phyloP scores from a whole-genome alignment of 2,797 vertebrate species.

The Sebastes baramenuke region DNA sequence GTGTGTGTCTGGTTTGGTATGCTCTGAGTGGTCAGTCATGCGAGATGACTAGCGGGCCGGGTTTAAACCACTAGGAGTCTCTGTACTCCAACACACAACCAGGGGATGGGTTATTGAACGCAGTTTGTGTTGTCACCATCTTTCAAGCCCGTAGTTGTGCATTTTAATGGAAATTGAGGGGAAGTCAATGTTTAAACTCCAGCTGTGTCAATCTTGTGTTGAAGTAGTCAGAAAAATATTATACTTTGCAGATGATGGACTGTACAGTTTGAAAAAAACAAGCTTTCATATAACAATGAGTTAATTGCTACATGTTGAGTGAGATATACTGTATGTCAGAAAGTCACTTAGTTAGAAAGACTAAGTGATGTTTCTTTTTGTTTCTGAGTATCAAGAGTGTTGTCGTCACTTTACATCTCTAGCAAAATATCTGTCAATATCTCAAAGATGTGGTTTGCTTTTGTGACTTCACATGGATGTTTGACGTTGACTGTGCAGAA shows the following conservation, averaged over 20 bases:
- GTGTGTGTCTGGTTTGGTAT: conserved; percentile 36
- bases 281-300: background rate
- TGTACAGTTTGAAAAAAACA: background rate
- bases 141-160: background rate
- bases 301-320: background rate
- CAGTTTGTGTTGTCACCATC: background rate
- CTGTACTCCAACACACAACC: conserved; percentile 45
- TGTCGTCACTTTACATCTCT: background rate
- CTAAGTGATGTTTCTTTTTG: background rate
- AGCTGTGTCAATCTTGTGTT: background rate
- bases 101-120: background rate
- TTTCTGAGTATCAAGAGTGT: background rate
- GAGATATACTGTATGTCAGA: too few relatives aligned
- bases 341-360: too few relatives aligned
- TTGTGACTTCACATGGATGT: background rate
- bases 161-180: background rate
- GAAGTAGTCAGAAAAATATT: background rate
- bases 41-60: conserved; percentile 13
- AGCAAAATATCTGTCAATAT: too few relatives aligned
- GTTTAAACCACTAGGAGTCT: conserved; percentile 58
- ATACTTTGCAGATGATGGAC: background rate
- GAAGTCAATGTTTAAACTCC: background rate
- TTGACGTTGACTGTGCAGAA: background rate
- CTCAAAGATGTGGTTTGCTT: background rate
- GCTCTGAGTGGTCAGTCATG: conserved; percentile 59